Base-by-base conservation (phyloP, 2,797 vertebrate genomes). In the Micropoecilia bifurca region DNA sequence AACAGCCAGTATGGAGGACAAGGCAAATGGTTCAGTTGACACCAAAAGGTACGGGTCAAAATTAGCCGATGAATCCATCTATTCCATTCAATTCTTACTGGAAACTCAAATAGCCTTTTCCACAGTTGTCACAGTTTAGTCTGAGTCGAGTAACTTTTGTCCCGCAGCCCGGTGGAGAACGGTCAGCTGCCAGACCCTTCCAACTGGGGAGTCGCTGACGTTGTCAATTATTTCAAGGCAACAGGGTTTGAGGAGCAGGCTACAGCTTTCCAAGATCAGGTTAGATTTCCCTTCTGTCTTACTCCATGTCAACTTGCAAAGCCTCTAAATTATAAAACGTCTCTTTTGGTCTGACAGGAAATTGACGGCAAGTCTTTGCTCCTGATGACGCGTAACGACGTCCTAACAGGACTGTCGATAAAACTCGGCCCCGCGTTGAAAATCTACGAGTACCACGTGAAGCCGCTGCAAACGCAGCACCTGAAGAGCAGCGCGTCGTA, bases 361-460 rank as follows among this genome's bases (percentile, higher is more conserved):
- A 99, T 99, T 81, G 99, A 99, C 91, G 99, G 98, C 81, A 99
- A 99, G 93, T 99, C 99, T 74, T 96, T 99, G 89, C 96, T 99
- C 80, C 93, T 99, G 93, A 99, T 99, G 99, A 99, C 98, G 36
- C 98, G 99, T 74, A 98, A 99, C 77, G 99, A 99, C 73, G 99
- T 99, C 88, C 94, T 99, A 91, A 99, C 98, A 20, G 99, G 99
- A 93, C 97, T 99, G 95, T 98, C 98, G 33, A 97, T 99, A 96
- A 99, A 99, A 95, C 94, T 99, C 84, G 99, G 99, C 76, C 99
- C 99, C 16, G 99, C 98, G 0, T 95, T 99, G 91, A 99, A 99
- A 95, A 99, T 99, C 94, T 99, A 99, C 22, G 98, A 99, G 90
- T 99, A 99, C 93, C 98, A 99, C 6, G 96, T 99, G 90, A 99